Percentiles rank a stretch among this genome's conserved stretches.
These are phyloP conservation scores for Nomia melanderi DNA, from an alignment of 1,140 invertebrate species.

Conservation along the genomic window DNA sequence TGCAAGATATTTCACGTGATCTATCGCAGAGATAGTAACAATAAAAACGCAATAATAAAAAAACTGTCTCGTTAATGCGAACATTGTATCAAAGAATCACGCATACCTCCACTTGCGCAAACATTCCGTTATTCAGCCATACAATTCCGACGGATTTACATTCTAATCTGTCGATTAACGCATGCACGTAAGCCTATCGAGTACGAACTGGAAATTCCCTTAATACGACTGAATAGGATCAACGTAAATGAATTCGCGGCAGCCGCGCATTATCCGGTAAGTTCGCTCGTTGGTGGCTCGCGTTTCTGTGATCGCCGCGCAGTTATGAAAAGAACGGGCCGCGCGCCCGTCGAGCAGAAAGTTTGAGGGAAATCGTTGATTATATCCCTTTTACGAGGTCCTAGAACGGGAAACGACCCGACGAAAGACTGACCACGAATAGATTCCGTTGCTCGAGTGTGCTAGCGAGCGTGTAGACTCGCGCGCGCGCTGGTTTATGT, in stretches of 20 bases:
- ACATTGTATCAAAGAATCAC: too few species aligned
- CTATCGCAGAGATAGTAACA: too few species aligned
- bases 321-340: neutral
- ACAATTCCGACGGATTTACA: too few species aligned
- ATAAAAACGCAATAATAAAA: too few species aligned
- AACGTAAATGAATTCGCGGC: neutral
- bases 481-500: neutral
- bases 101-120: too few species aligned
- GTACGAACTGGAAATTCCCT: neutral
- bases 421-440: neutral
- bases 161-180: neutral
- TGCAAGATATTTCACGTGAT: too few species aligned
- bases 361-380: slow-evolving; percentile 28
- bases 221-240: slow-evolving; percentile 1
- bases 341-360: slow-evolving; percentile 5
- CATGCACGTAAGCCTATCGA: neutral
- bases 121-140: neutral
- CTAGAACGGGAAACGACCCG: slow-evolving; percentile 19
- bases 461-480: too few species aligned
- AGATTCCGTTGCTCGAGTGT: neutral
- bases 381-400: slow-evolving; percentile 27
- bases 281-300: neutral
- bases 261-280: neutral
- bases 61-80: too few species aligned
- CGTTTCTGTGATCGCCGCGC: neutral